Conservation (phyloP, 2,888 invertebrate genomes). For the Vannuccia rotundouncinata region DNA sequence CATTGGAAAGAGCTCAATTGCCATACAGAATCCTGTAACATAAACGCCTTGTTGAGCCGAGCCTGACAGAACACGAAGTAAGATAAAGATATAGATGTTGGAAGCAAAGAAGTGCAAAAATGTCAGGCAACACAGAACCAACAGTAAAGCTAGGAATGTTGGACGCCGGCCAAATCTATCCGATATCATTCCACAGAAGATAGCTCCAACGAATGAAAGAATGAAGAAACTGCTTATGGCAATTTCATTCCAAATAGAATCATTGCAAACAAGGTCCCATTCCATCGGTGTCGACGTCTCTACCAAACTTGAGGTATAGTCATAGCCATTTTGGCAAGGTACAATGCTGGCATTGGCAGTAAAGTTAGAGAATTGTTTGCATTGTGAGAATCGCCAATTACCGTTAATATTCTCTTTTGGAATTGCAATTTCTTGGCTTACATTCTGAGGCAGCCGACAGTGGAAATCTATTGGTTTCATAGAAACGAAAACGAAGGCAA, state of each 20-base stretch:
- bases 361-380: slow-evolving; percentile 12
- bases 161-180: slow-evolving; percentile 34
- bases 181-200: slow-evolving; percentile 10
- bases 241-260: slow-evolving; percentile 25
- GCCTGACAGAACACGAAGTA: slow-evolving; percentile 19
- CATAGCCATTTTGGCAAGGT: slow-evolving; percentile 34
- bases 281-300: slow-evolving; percentile 29
- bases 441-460: slow-evolving; percentile 21
- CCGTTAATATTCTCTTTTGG: slow-evolving; percentile 27
- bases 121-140: not conserved
- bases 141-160: slow-evolving; percentile 18
- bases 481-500: slow-evolving; percentile 18
- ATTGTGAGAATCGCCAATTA: slow-evolving; percentile 16
- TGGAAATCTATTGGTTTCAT: slow-evolving; percentile 30
- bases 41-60: slow-evolving; percentile 30
- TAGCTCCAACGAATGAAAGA: slow-evolving; percentile 27
- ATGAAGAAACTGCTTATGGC: slow-evolving; percentile 34
- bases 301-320: slow-evolving; percentile 25
- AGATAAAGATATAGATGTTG: slow-evolving; percentile 27
- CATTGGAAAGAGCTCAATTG: slow-evolving; percentile 33
- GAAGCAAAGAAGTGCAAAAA: slow-evolving; percentile 20
- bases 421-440: not conserved
- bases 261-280: slow-evolving; percentile 38
- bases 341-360: not conserved
- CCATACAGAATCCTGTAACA: slow-evolving; percentile 27